Base-by-base conservation (phyloP, 2,113 vertebrate genomes). In the Aspidoscelis tigris region DNA sequence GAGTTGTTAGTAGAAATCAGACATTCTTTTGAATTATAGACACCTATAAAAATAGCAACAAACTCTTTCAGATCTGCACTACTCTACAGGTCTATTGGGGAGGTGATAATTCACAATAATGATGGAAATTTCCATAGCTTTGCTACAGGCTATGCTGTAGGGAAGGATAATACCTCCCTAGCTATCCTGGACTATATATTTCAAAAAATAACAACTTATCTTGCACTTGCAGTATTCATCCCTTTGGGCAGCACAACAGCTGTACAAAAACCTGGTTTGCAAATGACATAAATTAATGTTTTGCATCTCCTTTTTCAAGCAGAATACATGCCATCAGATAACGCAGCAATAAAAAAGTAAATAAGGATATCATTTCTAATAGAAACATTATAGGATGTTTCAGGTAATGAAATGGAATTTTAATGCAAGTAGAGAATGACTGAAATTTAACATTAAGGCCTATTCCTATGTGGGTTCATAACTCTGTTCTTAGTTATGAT, bases 61-160 rank as follows among this genome's bases (percentile, higher is more conserved):
- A 58, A 61, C 18, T 58, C 65, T 11, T 68, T 70, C 61, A 61
- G 50, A 85, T 69, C 72, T 85, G 33, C 16, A 33, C 47, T 69
- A 11, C 50, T 70, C 64, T 76, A 61, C 50, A 76, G 47, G 21
- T 71, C 50, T 50, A 69, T 81, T 24, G 65, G 84, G 39, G 73
- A 81, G 24, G 39, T 69, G 39, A 33, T 76, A 86, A 81, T 81
- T 81, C 53, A 76, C 72, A 47, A 39, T 81, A 76, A 70, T 76
- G 73, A 76, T 70, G 72, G 39, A 81, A 81, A 86, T 81, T 70
- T 86, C 24, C 18, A 10, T 21, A 70, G 72, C 50, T 69, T 81
- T 71, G 61, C 72, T 76, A 24, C 10, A 70, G 64, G 39, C 50
- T 76, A 70, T 76, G 71, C 71, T 85, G 44, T 78, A 69, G 78